Conservation (phyloP, 2,888 invertebrate genomes). For the Dryococelus australis region DNA sequence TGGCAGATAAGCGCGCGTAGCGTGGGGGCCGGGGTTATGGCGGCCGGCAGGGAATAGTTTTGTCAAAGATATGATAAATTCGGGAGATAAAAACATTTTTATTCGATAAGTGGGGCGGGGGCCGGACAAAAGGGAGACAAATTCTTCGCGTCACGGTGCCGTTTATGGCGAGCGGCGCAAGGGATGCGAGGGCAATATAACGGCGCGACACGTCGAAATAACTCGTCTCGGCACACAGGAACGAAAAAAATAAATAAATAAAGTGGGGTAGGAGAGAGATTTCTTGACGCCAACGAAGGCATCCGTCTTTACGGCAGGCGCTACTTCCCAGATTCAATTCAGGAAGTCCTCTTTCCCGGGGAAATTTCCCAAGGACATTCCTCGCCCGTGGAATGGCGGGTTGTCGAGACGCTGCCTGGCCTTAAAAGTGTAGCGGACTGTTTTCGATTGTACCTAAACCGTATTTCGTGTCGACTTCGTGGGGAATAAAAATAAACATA, state of each 20-base stretch:
- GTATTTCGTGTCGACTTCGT: no score
- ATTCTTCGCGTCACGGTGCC: neutral
- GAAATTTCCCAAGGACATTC: neutral
- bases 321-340: neutral
- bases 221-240: neutral
- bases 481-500: no score
- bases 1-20: constrained; percentile 19
- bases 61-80: constrained; percentile 26
- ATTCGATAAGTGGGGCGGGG: constrained; percentile 16
- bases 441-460: no score
- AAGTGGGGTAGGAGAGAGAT: neutral
- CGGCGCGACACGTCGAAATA: neutral
- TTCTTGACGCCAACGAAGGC: constrained; percentile 3
- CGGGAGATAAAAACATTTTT: constrained; percentile 26
- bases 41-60: neutral
- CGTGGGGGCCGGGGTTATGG: neutral
- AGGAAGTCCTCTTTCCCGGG: neutral
- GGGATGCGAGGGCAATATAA: neutral
- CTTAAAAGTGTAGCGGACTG: no score
- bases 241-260: neutral
- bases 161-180: neutral
- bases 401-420: neutral
- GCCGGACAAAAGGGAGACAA: constrained; percentile 16
- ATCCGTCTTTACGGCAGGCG: neutral
- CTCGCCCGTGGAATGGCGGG: neutral